phyloP scores from a whole-genome alignment of 1,140 invertebrate genomes.

The Pteromalus puparum region DNA sequence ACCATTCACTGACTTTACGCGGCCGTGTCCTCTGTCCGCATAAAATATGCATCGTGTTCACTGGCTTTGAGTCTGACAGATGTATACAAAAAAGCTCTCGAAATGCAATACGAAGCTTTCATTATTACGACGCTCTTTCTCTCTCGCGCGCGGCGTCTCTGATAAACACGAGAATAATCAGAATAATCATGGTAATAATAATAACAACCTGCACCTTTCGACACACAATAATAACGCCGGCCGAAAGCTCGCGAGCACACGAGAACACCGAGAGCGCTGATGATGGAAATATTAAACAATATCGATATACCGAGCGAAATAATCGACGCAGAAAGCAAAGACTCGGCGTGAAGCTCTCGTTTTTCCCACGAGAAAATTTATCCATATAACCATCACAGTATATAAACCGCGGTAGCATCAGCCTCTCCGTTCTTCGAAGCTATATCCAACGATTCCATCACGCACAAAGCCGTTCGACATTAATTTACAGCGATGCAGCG shows the following conservation, averaged over 20 bases:
- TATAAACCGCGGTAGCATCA: background rate
- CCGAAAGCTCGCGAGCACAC: background rate
- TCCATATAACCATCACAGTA: background rate
- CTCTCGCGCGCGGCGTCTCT: background rate
- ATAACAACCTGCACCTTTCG: background rate
- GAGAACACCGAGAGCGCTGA: background rate
- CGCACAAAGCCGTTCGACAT: slow-evolving; percentile 5
- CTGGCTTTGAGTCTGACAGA: background rate
- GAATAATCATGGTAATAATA: too few species aligned
- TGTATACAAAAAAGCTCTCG: background rate
- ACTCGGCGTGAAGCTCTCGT: background rate
- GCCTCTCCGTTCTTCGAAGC: background rate
- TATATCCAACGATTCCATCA: background rate
- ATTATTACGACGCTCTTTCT: background rate
- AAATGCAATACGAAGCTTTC: background rate
- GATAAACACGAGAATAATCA: background rate
- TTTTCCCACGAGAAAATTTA: background rate
- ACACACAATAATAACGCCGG: background rate
- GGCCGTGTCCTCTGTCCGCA: background rate
- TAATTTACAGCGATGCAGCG: background rate
- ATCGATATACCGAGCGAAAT: background rate
- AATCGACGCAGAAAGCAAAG: background rate
- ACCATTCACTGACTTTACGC: background rate
- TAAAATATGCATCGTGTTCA: background rate
- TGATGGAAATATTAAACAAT: background rate